Evolutionary conservation across 37 sponge, comb jelly and placozoan genomes (phyloP), one percentile per base, ranked within the genome.

Genomic region (Aphrocallistes beatrix): DNA sequence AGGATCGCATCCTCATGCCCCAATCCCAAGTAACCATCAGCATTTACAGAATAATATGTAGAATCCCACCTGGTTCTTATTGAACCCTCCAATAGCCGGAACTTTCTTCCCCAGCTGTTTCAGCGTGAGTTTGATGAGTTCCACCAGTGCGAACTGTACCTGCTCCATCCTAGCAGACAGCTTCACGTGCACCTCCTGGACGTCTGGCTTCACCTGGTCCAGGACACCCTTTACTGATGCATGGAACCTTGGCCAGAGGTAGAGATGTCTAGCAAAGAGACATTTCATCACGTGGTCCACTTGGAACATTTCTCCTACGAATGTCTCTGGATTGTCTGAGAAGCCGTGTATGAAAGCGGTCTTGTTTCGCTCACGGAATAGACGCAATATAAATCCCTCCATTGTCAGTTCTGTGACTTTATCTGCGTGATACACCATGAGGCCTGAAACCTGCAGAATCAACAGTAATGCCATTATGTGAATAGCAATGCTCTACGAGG

Each of bases 291-390:
- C 82, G 21, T 88, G 81, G 38, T 97, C 99, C 38, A 95, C 85
- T 42, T 97, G 95, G 47, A 84, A 89, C 60, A 93, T 91, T 6
- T 89, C 89, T 42, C 60, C 83, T n/a, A 88, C 89, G 21, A 93
- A 88, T 50, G 81, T 82, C 84, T 91, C 91, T 1, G 95, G 93
- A 45, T 82, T 45, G 38, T 93, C 92, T 51, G 95, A 95, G 47
- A 97, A 95, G 1, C 94, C 95, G 83, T 97, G 95, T 50, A 97
- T 90, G 69, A 97, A 97, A 36, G 95, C 99, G 48, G 88, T 85
- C 94, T 95, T 97, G 81, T 94, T 95, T 39, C 82, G 82, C 82
- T 95, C 85, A 49, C 99, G 88, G 87, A 87, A 97, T 16, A 97
- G 91, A 23, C 92, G 83, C 39, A 92, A 45, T 23, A 97, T 97